phyloP scores from a whole-genome alignment of 2,888 invertebrate species.

The Colostygia pectinataria region DNA sequence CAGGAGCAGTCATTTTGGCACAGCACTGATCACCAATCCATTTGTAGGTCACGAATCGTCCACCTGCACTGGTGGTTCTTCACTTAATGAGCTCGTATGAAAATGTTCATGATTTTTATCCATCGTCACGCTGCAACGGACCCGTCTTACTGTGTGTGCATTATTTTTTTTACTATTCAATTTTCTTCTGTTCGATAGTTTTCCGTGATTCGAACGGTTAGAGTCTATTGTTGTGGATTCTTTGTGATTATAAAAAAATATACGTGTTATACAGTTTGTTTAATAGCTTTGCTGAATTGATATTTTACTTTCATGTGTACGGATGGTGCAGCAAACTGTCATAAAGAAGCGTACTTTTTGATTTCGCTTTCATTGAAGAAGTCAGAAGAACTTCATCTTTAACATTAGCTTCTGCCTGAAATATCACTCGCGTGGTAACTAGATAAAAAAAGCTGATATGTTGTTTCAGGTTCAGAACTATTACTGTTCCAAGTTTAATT shows the following conservation, averaged over 20 bases:
- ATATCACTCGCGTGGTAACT: no score
- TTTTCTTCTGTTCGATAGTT: constrained; percentile 66
- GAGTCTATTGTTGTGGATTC: constrained; percentile 54
- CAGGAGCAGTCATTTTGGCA: constrained; percentile 68
- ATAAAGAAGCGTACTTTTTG: neutral
- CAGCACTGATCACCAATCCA: constrained; percentile 71
- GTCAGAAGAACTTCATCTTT: neutral
- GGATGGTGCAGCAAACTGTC: constrained; percentile 28
- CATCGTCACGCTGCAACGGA: constrained; percentile 72
- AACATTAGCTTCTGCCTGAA: no score
- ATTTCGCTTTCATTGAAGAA: constrained; percentile 8
- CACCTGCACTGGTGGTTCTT: constrained; percentile 70
- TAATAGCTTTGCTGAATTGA: constrained; percentile 65
- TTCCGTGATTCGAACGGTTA: constrained; percentile 52
- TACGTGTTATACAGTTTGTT: constrained; percentile 39
- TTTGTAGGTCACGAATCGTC: constrained; percentile 72
- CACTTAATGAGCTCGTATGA: constrained; percentile 70
- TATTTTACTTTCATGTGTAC: constrained; percentile 73
- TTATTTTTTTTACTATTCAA: constrained; percentile 64
- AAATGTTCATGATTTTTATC: constrained; percentile 76
- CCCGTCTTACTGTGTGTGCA: constrained; percentile 55
- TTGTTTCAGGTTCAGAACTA: no score
- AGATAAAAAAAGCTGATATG: no score
- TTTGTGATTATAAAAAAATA: constrained; percentile 43
- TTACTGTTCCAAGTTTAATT: no score